Evolutionary conservation across 2,113 vertebrate species (phyloP).

Genomic region (Ceyx cyanopectus): DNA sequence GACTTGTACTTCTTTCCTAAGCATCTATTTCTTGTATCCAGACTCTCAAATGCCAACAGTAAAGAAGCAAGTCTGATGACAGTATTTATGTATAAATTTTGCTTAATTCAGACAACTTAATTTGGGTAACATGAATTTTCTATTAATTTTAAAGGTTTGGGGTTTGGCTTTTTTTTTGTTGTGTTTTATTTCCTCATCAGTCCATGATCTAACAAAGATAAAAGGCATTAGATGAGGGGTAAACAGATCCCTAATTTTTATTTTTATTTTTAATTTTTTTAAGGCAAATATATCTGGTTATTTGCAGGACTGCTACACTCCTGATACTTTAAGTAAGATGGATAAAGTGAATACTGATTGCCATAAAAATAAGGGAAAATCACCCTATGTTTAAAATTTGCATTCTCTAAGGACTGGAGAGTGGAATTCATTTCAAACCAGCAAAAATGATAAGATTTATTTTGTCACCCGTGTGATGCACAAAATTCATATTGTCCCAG

Average conservation of each 20-base stretch:
- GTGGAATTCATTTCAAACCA: neutral
- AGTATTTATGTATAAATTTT: neutral
- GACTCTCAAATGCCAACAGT: neutral
- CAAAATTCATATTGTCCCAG: neutral
- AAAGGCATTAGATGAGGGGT: neutral
- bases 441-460: neutral
- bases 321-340: neutral
- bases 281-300: neutral
- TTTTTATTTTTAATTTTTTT: neutral
- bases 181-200: rapidly evolving
- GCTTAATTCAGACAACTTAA: neutral
- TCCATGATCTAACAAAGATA: neutral
- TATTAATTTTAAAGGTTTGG: neutral
- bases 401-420: neutral
- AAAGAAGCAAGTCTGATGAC: neutral
- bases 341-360: neutral
- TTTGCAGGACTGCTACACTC: neutral
- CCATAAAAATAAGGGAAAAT: neutral
- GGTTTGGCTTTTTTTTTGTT: neutral
- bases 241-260: neutral
- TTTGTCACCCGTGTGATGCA: neutral
- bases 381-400: neutral
- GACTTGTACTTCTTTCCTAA: neutral
- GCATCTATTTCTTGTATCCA: neutral
- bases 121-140: neutral